phyloP scores from a whole-genome alignment of 2,113 vertebrate genomes.

The Sylvia atricapilla region DNA sequence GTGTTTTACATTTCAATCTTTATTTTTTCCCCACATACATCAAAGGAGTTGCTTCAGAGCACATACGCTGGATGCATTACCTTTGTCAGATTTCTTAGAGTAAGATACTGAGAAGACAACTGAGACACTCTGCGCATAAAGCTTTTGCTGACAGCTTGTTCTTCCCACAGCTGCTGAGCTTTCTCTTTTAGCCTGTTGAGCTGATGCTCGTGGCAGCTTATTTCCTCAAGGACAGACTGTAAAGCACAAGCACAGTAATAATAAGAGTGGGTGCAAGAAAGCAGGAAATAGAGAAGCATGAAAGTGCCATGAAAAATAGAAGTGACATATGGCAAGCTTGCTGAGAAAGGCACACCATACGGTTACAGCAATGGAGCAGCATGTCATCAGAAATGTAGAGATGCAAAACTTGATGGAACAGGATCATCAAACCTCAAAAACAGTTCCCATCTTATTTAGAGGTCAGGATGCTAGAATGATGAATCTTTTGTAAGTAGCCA shows the following conservation, averaged over 20 bases:
- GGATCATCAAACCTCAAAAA: not conserved
- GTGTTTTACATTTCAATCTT: not conserved
- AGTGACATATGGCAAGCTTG: not conserved
- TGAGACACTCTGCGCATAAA: constrained; percentile 96
- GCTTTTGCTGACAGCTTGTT: constrained; percentile 92
- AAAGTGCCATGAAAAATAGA: not conserved
- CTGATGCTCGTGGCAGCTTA: constrained; percentile 87
- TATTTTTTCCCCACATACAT: not conserved
- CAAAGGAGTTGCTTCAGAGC: constrained; percentile 12
- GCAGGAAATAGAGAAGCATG: constrained; percentile 62
- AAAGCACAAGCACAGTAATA: constrained; percentile 82
- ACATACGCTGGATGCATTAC: constrained; percentile 74
- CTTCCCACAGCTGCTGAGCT: constrained; percentile 95
- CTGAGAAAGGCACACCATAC: not conserved
- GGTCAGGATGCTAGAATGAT: not conserved
- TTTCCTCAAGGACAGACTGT: constrained; percentile 96
- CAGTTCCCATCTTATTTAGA: not conserved
- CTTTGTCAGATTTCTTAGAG: constrained; percentile 97
- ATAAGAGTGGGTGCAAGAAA: constrained; percentile 53
- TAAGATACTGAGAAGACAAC: constrained; percentile 92
- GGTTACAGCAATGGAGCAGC: not conserved
- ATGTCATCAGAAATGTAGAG: not conserved
- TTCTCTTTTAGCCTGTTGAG: constrained; percentile 90
- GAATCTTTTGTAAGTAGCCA: not conserved
- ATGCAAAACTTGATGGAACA: not conserved